Evolutionary conservation across 2,888 invertebrate species (phyloP).

Genomic region (Enchytraeus crypticus): DNA sequence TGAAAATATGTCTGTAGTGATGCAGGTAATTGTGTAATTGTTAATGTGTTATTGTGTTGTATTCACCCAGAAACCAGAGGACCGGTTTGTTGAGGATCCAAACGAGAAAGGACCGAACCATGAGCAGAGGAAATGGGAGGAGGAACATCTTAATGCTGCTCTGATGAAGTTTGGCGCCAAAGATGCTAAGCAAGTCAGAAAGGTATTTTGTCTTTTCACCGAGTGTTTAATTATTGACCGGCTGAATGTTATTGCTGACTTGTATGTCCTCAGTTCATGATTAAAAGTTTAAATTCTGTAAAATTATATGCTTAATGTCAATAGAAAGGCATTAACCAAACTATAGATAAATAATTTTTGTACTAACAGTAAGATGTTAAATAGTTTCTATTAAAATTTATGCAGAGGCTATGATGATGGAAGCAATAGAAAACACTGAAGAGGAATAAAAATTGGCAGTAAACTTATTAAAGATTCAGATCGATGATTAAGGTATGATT

Average conservation of each 20-base stretch:
- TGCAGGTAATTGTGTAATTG: background rate
- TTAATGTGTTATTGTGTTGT: background rate
- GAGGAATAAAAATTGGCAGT: too few species aligned
- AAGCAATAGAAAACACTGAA: too few species aligned
- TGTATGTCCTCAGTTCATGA: background rate
- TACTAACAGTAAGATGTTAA: too few species aligned
- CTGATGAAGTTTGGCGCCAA: constrained; percentile 86
- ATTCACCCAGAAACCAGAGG: constrained; percentile 33
- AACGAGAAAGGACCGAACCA: constrained; percentile 60
- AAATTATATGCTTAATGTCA: too few species aligned
- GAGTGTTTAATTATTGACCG: too few species aligned
- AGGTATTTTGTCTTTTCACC: too few species aligned
- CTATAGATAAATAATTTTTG: too few species aligned
- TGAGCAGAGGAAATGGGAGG: constrained; percentile 84
- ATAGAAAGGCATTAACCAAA: too few species aligned
- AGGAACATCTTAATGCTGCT: constrained; percentile 87
- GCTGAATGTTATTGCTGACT: constrained; percentile 32
- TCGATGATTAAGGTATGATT: too few species aligned
- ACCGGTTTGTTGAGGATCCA: constrained; percentile 58
- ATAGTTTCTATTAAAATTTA: too few species aligned
- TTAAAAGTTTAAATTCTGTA: background rate
- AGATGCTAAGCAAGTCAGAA: constrained; percentile 61
- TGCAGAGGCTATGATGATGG: too few species aligned
- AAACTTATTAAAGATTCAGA: too few species aligned
- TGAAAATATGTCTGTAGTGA: background rate